A percentile compares a stretch with the other conserved stretches of the same genome.
Conservation (phyloP, 2,113 vertebrate genomes). For the Cavia aperea region DNA sequence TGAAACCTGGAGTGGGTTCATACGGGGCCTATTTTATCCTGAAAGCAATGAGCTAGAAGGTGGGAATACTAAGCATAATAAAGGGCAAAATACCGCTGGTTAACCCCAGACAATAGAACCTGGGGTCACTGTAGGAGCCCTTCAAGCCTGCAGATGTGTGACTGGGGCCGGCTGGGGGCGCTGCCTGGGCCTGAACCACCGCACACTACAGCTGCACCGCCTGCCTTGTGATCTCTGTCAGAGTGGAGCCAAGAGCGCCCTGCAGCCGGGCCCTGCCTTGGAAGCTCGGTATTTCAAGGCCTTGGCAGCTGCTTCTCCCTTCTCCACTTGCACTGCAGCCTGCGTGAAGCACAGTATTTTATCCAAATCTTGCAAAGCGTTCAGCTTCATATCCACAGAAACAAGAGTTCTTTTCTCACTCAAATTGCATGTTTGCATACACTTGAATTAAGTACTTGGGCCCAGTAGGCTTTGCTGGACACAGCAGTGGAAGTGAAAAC, state of each 20-base stretch:
- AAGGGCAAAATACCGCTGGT: rapidly evolving
- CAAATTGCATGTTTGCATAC: not conserved
- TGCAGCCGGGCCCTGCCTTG: not conserved
- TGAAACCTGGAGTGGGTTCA: not conserved
- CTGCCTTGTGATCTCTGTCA: not conserved
- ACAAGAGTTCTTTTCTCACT: not conserved
- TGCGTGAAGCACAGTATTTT: not conserved
- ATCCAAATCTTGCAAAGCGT: not conserved
- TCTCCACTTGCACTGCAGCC: not conserved
- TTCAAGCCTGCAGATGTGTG: too few relatives aligned
- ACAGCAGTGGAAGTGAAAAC: not conserved
- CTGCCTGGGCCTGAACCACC: not conserved
- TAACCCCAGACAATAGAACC: not conserved
- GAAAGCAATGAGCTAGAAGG: not conserved
- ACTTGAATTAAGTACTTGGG: not conserved
- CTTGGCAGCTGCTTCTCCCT: not conserved
- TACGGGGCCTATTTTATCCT: not conserved
- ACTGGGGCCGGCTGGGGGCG: not conserved
- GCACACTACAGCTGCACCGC: not conserved
- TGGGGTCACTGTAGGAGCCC: rapidly evolving
- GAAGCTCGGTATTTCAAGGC: rapidly evolving
- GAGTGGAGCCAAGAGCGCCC: not conserved
- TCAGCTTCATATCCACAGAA: not conserved
- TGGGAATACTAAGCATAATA: not conserved
- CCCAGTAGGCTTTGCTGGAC: not conserved